These are phyloP conservation scores for Myotis lucifugus DNA, from an alignment of 2,113 vertebrate species.

Conservation along the genomic window DNA sequence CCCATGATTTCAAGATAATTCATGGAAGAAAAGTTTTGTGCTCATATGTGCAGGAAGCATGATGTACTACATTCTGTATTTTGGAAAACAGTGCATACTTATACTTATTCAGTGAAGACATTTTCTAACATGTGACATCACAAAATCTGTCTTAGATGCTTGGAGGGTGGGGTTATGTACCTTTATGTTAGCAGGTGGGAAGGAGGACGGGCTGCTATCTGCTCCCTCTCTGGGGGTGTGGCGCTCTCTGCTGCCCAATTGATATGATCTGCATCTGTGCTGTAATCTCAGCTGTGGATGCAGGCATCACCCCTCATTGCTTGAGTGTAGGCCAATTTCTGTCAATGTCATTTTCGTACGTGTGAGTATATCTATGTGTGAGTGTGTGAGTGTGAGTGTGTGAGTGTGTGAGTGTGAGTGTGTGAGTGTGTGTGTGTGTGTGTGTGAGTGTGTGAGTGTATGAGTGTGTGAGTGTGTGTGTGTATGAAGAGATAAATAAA, in stretches of 20 bases:
- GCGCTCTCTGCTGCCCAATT: neutral
- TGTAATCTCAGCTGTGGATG: neutral
- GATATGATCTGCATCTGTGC: neutral
- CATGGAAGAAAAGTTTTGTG: neutral
- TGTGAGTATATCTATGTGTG: neutral
- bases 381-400: neutral
- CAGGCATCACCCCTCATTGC: accelerated
- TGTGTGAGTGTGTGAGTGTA: neutral
- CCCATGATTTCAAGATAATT: neutral
- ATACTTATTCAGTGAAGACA: neutral
- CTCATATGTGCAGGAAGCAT: neutral
- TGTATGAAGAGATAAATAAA: neutral
- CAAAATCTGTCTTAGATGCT: neutral
- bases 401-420: neutral
- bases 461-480: neutral
- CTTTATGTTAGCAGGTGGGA: neutral
- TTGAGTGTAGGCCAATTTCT: neutral
- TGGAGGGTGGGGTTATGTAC: neutral
- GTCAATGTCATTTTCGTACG: neutral
- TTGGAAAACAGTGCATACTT: neutral
- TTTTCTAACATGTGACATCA: neutral
- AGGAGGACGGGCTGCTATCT: neutral
- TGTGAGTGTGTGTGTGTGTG: neutral
- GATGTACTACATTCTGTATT: neutral
- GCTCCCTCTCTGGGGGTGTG: neutral